Percentiles rank a stretch among this genome's conserved stretches.
phyloP scores from a whole-genome alignment of 2,797 vertebrate genomes.

The Peromyscus eremicus region DNA sequence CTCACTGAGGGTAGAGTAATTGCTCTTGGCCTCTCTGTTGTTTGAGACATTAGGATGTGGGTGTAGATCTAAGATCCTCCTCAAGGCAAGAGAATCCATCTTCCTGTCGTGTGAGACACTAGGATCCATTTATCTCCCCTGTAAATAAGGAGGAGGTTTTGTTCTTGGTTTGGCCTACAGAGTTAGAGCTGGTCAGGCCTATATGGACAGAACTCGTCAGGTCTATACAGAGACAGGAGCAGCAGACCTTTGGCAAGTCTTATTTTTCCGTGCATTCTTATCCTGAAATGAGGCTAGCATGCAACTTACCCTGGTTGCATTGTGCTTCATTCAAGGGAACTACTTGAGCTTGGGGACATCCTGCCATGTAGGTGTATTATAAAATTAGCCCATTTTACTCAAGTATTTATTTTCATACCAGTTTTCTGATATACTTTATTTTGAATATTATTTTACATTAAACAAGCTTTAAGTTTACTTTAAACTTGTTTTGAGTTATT shows the following conservation, averaged over 20 bases:
- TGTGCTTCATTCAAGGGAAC: not conserved
- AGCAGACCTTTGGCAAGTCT: not conserved
- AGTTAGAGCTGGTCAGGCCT: not conserved
- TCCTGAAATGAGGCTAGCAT: not conserved
- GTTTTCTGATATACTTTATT: not conserved
- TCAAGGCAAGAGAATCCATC: not conserved
- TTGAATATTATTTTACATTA: not conserved
- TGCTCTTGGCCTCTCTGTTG: not conserved
- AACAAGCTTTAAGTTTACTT: not conserved
- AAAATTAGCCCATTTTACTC: not conserved
- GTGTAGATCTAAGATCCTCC: not conserved
- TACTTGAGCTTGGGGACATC: too few relatives aligned
- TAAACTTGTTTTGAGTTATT: not conserved
- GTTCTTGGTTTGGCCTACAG: not conserved
- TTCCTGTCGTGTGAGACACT: not conserved
- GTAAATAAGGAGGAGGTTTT: not conserved
- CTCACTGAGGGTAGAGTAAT: not conserved
- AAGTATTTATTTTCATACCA: not conserved
- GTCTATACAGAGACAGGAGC: not conserved
- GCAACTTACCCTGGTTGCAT: not conserved
- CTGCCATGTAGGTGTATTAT: not conserved
- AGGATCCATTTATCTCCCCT: not conserved
- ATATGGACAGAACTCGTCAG: too few relatives aligned
- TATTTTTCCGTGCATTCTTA: not conserved
- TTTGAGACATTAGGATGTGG: not conserved